A percentile compares a stretch with the other conserved stretches of the same genome.
These are phyloP conservation scores for Lamprotornis superbus DNA, from an alignment of 2,113 vertebrate genomes.

Conservation along the genomic window DNA sequence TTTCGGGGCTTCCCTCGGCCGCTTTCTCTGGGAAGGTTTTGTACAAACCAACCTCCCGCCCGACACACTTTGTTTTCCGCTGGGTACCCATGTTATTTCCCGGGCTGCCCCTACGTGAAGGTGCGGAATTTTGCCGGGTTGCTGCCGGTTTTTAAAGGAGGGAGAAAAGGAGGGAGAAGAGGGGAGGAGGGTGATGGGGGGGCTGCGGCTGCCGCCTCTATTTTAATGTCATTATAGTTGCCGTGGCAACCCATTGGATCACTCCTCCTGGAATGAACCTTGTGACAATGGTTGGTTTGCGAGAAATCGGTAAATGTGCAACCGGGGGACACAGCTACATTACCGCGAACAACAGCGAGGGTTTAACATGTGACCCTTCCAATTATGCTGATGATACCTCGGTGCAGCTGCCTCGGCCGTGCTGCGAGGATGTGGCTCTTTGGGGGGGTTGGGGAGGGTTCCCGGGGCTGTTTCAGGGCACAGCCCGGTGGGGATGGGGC, in stretches of 20 bases:
- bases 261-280: slow-evolving; percentile 58
- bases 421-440: not conserved
- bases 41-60: not conserved
- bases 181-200: not conserved
- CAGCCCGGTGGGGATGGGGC: not conserved
- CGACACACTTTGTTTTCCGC: not conserved
- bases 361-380: slow-evolving; percentile 77
- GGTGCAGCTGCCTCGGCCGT: slow-evolving; percentile 70
- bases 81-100: not conserved
- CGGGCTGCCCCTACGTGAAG: not conserved
- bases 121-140: not conserved
- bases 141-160: not conserved
- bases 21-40: not conserved
- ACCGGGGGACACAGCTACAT: slow-evolving; percentile 66
- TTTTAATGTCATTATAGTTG: slow-evolving; percentile 71
- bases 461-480: not conserved
- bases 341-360: slow-evolving; percentile 68
- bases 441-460: not conserved
- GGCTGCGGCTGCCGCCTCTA: not conserved
- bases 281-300: slow-evolving; percentile 62
- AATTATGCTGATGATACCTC: slow-evolving; percentile 67
- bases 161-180: not conserved
- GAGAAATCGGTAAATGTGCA: slow-evolving; percentile 67
- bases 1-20: not conserved
- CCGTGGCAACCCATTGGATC: slow-evolving; percentile 69